Evolutionary conservation across 2,888 invertebrate genomes (phyloP), one percentile per base, ranked within the genome.

Genomic region (Actias luna): DNA sequence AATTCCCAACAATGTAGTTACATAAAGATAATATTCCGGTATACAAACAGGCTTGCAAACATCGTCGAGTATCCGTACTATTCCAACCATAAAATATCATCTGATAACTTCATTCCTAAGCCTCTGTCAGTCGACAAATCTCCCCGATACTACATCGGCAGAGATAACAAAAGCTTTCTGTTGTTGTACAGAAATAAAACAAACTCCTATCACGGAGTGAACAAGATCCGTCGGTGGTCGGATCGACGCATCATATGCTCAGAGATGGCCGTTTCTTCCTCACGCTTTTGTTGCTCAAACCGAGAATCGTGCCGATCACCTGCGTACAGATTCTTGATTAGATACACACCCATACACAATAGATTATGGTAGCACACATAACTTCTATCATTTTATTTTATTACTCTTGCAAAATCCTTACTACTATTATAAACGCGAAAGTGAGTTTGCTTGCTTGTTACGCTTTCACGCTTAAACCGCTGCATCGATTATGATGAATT

Each of bases 191-290:
- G 83, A 84, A 83, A 82, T 77, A 81, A 83, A 85, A 84, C 72
- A 80, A 84, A 85, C 92, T 89, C 92, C 91, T 74, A 72, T 83
- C 85, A 78, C 74, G 87, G 91, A 91, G 92, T 84, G 71, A 84
- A 84, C 80, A 77, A 84, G 78, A 80, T 79, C 82, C 80, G 66
- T 64, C 66, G 64, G 64, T 62, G 65, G 65, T 36, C 67, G 67
- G 67, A 67, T 68, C 61, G 65, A 68, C 76, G 70, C 80, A 81
- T 94, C 94, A 96, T 94, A 96, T 96, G 88, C 96, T 96, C 70
- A 96, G 91, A 22, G 96, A 96, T 52, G 96, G 96, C 72, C 96
- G 93, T 92, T 96, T 96, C 93, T 96, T 96, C 76, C 96, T 93
- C 71, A 96, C 96, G 73, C 94, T 95, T 83, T 95, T 95, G 78